A percentile compares a stretch with the other conserved stretches of the same genome.
Conservation (phyloP, 2,888 invertebrate genomes). For the Nomada goodeniana region DNA sequence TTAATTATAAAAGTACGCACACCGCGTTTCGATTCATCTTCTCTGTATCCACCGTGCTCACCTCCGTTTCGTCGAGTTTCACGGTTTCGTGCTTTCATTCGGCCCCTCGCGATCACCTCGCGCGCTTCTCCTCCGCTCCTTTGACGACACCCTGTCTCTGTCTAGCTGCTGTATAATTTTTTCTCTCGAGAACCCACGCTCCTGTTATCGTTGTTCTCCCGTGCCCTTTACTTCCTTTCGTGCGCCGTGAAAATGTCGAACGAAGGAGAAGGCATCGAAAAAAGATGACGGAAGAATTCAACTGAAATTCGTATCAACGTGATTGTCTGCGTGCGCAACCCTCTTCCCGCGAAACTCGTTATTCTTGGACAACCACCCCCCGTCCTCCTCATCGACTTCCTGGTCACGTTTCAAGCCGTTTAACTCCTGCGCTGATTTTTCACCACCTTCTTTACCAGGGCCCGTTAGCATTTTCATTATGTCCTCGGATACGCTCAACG, state of each 20-base stretch:
- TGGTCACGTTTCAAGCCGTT: conserved; percentile 39
- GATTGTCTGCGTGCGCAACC: background rate
- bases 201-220: background rate
- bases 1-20: conserved; percentile 1
- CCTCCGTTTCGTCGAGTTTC: background rate
- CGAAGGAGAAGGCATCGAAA: background rate
- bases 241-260: background rate
- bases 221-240: background rate
- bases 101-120: background rate
- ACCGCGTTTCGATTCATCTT: background rate
- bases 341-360: background rate
- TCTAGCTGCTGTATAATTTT: conserved; percentile 16
- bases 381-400: conserved; percentile 8
- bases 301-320: conserved; percentile 25
- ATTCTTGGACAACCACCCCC: background rate
- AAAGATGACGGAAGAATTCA: background rate
- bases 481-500: background rate
- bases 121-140: background rate
- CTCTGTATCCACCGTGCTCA: background rate
- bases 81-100: conserved; percentile 17
- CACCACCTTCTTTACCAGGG: conserved; percentile 5
- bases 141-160: conserved; percentile 2
- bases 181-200: background rate
- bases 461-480: conserved; percentile 15
- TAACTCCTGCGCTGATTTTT: conserved; percentile 31